Base-by-base conservation (phyloP, 2,113 vertebrate genomes). In the Thomomys bottae region DNA sequence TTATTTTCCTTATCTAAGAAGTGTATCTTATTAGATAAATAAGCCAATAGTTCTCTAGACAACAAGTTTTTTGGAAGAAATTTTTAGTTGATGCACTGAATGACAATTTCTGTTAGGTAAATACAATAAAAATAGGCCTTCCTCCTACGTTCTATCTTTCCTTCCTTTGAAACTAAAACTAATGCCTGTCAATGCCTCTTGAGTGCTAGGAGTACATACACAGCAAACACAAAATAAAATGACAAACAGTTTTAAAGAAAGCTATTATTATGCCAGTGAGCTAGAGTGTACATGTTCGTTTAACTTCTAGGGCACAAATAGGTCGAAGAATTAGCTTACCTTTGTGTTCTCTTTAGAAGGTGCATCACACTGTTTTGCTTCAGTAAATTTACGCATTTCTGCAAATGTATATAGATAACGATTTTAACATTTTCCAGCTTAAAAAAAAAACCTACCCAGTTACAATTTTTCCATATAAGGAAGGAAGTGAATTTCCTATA, bases 361-460 rank as follows among this genome's bases (percentile, higher is more conserved):
- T 84, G 92, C 64, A 87, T 64, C 79, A 54, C 90, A 97, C 64
- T 96, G 45, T 73, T 84, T 95, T 80, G 82, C 71, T 94, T 36
- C 95, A 89, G 91, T 91, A 94, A 95, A 88, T 79, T 94, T 94
- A 84, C 63, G 36, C 38, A 63, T 96, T 96, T 98, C 98, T 97
- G 95, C 84, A 96, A 84, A 86, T 70, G 15, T 61, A 96, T 89
- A 84, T 67, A 95, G 66, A 88, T 0, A 1, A 93, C 59, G 68
- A 94, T 88, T 92, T 95, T 57, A 95, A 14, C n/a, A 68, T 86
- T 78, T 94, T 1, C 24, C 24, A 94, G 40, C 15, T 90, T 88
- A 75, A 84, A 82, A 90, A 85, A 45, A 5, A 90, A 85, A 45
- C 2, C 18, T 72, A 90, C 2, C n/a, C 90, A 89, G 10, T 78